Conservation (phyloP, 2,797 vertebrate species). For the Tolypeutes matacus region DNA sequence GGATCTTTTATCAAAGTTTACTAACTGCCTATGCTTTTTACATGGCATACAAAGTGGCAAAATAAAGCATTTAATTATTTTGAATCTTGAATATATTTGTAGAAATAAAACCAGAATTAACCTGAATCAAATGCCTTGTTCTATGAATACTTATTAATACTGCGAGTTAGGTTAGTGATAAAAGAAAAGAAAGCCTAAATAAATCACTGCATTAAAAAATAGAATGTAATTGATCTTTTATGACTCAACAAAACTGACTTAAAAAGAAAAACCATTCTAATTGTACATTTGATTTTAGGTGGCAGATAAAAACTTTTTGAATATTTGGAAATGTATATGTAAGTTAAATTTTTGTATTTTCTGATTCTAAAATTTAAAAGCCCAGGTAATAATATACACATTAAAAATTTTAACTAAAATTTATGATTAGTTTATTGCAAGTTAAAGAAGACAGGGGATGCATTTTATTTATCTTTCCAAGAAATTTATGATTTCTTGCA, state of each 20-base stretch:
- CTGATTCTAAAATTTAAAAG: constrained; percentile 43
- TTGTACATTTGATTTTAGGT: constrained; percentile 27
- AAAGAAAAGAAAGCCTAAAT: constrained; percentile 52
- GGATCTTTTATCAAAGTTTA: constrained; percentile 42
- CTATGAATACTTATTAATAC: background rate
- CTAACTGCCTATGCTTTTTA: constrained; percentile 31
- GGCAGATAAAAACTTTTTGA: background rate
- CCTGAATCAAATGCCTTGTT: constrained; percentile 1
- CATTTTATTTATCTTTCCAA: background rate
- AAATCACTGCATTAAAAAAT: constrained; percentile 41
- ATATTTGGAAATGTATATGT: constrained; percentile 27
- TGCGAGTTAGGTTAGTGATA: background rate
- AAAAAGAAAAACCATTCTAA: constrained; percentile 47
- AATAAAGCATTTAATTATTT: constrained; percentile 57
- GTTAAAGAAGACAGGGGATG: background rate
- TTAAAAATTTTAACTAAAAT: background rate
- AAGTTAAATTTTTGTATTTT: constrained; percentile 13
- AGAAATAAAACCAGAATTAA: constrained; percentile 70
- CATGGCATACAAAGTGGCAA: constrained; percentile 17
- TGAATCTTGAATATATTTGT: constrained; percentile 48
- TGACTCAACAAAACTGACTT: constrained; percentile 32
- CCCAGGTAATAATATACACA: background rate
- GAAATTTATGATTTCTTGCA: constrained; percentile 26
- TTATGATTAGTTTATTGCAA: background rate
- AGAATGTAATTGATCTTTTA: background rate